Evolutionary conservation across 2,888 invertebrate species (phyloP).

Genomic region (Ecliptopera silaceata): DNA sequence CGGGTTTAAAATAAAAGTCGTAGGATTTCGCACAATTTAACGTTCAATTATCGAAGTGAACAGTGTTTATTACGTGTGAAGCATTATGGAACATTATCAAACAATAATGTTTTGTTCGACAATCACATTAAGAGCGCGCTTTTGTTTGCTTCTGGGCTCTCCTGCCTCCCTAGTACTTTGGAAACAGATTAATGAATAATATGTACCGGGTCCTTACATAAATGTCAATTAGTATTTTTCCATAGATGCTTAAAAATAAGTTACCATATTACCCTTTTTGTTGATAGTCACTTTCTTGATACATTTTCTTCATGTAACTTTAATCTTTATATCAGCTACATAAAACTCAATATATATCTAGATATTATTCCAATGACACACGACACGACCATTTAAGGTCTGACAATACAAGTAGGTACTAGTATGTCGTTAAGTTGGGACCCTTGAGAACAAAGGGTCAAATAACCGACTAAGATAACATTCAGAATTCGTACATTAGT

Average conservation of each 20-base stretch:
- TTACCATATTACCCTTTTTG: no score
- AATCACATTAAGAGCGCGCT: slow-evolving; percentile 6
- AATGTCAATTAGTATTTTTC: background rate
- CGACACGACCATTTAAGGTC: no score
- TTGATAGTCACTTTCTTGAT: background rate
- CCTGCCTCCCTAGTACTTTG: slow-evolving; percentile 8
- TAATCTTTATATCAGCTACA: background rate
- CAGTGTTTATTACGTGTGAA: no score
- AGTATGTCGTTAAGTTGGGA: background rate
- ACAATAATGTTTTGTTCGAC: slow-evolving; percentile 14
- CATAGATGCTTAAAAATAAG: no score
- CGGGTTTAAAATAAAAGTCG: no score
- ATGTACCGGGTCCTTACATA: background rate
- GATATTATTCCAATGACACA: no score
- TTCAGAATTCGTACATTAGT: background rate
- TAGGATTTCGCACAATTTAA: no score
- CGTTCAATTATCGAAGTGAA: no score
- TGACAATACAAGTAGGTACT: background rate
- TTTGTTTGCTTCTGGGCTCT: slow-evolving; percentile 1
- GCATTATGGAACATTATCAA: no score
- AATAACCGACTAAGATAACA: background rate
- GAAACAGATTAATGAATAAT: no score
- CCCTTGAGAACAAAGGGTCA: background rate
- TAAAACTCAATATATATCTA: background rate
- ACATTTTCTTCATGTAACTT: background rate